Evolutionary conservation across 2,113 vertebrate genomes (phyloP).

Genomic region (Propithecus coquereli): DNA sequence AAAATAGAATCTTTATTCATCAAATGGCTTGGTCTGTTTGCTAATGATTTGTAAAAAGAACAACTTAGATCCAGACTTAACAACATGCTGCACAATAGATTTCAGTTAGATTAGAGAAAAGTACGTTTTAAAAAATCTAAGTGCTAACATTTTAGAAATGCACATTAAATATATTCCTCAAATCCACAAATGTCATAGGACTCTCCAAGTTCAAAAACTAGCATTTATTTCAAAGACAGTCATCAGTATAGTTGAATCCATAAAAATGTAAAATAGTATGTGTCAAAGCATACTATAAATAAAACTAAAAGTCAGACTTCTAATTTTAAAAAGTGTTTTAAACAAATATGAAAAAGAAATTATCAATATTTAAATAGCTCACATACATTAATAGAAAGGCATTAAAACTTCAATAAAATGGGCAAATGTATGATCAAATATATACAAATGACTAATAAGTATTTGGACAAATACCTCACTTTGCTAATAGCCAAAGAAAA

Average conservation of each 20-base stretch:
- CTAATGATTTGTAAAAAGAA: neutral
- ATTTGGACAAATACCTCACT: neutral
- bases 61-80: neutral
- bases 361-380: neutral
- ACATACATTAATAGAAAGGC: neutral
- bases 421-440: neutral
- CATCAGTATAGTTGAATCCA: neutral
- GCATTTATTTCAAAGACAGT: neutral
- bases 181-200: neutral
- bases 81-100: accelerated
- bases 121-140: neutral
- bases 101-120: neutral
- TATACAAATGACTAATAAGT: neutral
- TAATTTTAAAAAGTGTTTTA: neutral
- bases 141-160: neutral
- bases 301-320: neutral
- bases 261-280: neutral
- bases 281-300: neutral
- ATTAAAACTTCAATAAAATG: neutral
- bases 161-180: neutral
- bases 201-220: neutral
- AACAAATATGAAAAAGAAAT: neutral
- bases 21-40: neutral
- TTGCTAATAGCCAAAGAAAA: neutral
- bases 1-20: neutral